phyloP scores from a whole-genome alignment of 2,888 invertebrate genomes.

The Sisyra nigra region DNA sequence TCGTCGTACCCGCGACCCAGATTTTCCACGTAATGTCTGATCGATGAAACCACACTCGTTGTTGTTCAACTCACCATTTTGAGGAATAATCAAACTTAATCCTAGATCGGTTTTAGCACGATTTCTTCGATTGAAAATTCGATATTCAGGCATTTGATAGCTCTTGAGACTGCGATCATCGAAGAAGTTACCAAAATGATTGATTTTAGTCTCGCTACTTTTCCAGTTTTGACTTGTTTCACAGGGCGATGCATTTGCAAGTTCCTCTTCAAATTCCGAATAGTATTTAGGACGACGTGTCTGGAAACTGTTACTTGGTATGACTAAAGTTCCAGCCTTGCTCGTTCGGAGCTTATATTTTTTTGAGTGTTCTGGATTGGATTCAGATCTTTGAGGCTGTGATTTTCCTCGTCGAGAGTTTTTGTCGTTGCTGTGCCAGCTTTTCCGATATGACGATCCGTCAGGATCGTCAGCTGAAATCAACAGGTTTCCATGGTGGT shows the following conservation, averaged over 20 bases:
- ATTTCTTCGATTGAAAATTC: no score
- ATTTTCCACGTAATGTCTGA: conserved; percentile 3
- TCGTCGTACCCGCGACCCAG: conserved; percentile 3
- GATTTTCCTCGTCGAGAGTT: neutral
- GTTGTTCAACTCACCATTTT: no score
- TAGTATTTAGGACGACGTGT: conserved; percentile 17
- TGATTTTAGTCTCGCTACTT: conserved; percentile 6
- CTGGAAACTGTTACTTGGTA: conserved; percentile 30
- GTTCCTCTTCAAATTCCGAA: conserved; percentile 14
- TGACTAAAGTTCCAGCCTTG: conserved; percentile 34
- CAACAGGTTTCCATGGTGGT: conserved; percentile 42
- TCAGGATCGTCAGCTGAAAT: conserved; percentile 42
- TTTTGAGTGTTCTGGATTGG: conserved; percentile 15
- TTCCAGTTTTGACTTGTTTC: neutral
- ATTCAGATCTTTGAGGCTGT: conserved; percentile 5
- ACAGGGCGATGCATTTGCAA: conserved; percentile 21
- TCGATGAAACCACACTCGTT: conserved; percentile 3
- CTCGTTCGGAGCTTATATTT: conserved; percentile 32
- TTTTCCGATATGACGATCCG: conserved; percentile 25
- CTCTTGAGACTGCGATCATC: no score
- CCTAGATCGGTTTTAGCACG: no score
- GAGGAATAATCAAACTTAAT: no score
- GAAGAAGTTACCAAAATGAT: conserved; percentile 8
- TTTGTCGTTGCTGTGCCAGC: conserved; percentile 17
- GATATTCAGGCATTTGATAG: no score